A percentile compares a stretch with the other conserved stretches of the same genome.
Evolutionary conservation across 2,797 vertebrate species (phyloP).

Genomic region (Hippocampus kuda): DNA sequence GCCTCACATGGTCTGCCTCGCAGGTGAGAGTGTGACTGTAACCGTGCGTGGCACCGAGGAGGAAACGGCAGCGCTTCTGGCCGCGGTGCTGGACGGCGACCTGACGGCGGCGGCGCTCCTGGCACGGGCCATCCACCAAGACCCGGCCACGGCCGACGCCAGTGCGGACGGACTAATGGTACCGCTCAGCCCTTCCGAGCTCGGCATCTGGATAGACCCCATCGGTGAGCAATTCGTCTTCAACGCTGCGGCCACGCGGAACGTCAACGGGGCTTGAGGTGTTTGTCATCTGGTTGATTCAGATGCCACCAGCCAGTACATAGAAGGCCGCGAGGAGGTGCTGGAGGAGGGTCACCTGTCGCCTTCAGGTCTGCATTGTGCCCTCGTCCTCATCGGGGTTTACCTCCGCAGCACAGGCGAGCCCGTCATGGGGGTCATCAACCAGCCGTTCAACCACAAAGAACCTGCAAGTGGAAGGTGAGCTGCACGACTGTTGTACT

Average conservation of each 20-base stretch:
- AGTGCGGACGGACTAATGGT: constrained; percentile 40
- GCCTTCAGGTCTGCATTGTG: constrained; percentile 78
- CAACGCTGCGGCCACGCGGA: not conserved
- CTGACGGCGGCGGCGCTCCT: constrained; percentile 57
- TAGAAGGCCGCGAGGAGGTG: constrained; percentile 71
- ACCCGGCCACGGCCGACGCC: constrained; percentile 37
- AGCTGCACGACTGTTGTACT: constrained; percentile 18
- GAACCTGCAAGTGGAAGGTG: constrained; percentile 57
- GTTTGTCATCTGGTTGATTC: constrained; percentile 7
- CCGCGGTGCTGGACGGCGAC: constrained; percentile 64
- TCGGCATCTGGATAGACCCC: constrained; percentile 75
- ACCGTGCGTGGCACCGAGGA: constrained; percentile 60
- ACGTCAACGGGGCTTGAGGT: not conserved
- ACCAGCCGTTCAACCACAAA: constrained; percentile 76
- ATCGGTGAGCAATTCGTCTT: constrained; percentile 52
- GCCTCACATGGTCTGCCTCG: not conserved
- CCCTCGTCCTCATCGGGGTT: constrained; percentile 79
- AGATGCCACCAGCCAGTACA: constrained; percentile 86
- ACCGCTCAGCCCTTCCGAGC: constrained; percentile 56
- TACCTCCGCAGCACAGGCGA: constrained; percentile 72
- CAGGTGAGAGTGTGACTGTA: constrained; percentile 68
- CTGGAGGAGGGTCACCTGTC: constrained; percentile 65
- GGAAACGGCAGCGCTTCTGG: constrained; percentile 58
- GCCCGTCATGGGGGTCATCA: constrained; percentile 84
- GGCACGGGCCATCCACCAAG: constrained; percentile 67